A percentile compares a stretch with the other conserved stretches of the same genome.
Conservation (phyloP, 2,113 vertebrate species). For the Columbina picui region DNA sequence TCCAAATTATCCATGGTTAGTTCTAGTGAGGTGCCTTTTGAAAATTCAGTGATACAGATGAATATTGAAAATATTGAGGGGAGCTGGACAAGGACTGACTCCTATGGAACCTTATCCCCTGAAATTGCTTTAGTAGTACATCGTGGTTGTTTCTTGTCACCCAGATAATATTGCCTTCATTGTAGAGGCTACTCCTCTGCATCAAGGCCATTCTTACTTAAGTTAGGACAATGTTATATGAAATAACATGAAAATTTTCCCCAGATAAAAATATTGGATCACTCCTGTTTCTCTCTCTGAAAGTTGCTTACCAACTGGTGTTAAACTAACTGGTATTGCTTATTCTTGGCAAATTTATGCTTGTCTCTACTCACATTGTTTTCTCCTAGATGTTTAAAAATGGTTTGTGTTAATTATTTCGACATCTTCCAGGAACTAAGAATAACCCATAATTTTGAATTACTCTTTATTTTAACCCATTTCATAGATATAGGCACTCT, state of each 20-base stretch:
- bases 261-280: neutral
- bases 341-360: neutral
- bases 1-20: neutral
- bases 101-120: neutral
- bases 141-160: neutral
- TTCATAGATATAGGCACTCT: neutral
- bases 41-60: neutral
- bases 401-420: neutral
- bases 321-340: neutral
- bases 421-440: neutral
- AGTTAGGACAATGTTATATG: neutral
- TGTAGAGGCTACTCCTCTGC: neutral
- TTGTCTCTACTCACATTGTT: neutral
- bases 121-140: neutral
- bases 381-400: neutral
- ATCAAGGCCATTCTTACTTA: neutral
- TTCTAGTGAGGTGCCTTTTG: neutral
- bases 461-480: neutral
- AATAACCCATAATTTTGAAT: neutral
- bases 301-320: neutral
- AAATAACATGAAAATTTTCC: neutral
- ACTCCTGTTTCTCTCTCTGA: neutral
- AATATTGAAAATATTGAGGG: neutral
- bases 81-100: neutral
- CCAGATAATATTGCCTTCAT: fast-evolving